Conservation (phyloP, 1,140 invertebrate genomes). For the Neoseiulus cucumeris region DNA sequence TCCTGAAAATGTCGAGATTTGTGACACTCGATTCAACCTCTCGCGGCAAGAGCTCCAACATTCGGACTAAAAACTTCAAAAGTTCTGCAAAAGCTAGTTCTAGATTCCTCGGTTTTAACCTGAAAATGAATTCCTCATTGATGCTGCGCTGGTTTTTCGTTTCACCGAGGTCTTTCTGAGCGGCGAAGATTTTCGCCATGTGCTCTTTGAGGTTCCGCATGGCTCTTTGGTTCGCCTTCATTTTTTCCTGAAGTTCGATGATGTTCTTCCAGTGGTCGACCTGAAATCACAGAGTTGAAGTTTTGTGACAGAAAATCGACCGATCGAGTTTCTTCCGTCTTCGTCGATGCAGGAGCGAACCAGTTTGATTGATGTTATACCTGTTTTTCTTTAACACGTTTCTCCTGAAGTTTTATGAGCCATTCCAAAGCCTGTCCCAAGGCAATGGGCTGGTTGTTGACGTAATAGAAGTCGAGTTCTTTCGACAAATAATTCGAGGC, state of each 20-base stretch:
- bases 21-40: too few species aligned
- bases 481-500: slow-evolving; percentile 90
- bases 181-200: slow-evolving; percentile 43
- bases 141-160: slow-evolving; percentile 45
- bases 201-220: slow-evolving; percentile 44
- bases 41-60: too few species aligned
- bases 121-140: slow-evolving; percentile 64
- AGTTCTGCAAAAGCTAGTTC: too few species aligned
- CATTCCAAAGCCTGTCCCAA: slow-evolving; percentile 89
- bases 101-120: slow-evolving; percentile 59
- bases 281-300: slow-evolving; percentile 24
- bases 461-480: slow-evolving; percentile 84
- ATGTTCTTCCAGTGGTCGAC: slow-evolving; percentile 54
- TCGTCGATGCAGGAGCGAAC: background rate
- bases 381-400: slow-evolving; percentile 76
- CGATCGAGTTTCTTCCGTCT: background rate
- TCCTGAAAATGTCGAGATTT: background rate
- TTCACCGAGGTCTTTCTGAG: slow-evolving; percentile 44
- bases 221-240: slow-evolving; percentile 43
- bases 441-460: slow-evolving; percentile 52
- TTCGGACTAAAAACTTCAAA: too few species aligned
- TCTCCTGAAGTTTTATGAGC: slow-evolving; percentile 89
- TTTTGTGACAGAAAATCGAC: background rate
- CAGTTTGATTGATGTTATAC: slow-evolving; percentile 22
- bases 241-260: slow-evolving; percentile 55